These are phyloP conservation scores for Euphonia xanthogaster DNA, from an alignment of 2,797 vertebrate species.

Conservation along the genomic window DNA sequence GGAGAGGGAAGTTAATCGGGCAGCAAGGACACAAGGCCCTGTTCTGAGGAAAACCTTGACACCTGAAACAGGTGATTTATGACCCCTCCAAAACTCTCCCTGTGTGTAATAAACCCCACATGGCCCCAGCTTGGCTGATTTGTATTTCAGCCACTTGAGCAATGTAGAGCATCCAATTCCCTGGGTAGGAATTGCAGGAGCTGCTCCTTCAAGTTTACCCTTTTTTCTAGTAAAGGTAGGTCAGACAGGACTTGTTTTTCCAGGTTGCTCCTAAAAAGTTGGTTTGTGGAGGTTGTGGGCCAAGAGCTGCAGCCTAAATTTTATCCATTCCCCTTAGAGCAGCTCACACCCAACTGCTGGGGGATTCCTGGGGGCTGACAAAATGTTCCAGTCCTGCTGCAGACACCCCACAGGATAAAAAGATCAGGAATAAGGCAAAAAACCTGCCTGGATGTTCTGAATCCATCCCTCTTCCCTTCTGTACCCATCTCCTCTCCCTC, in stretches of 20 bases:
- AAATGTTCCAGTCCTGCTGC: not conserved
- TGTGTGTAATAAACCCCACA: constrained; percentile 14
- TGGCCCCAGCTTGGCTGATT: not conserved
- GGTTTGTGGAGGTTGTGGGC: not conserved
- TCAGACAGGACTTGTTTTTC: not conserved
- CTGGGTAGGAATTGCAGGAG: not conserved
- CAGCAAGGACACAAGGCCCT: constrained; percentile 25
- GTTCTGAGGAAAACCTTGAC: constrained; percentile 32
- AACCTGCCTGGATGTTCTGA: not conserved
- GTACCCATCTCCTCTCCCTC: not conserved
- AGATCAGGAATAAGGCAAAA: not conserved
- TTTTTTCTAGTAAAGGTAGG: not conserved
- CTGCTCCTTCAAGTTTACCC: not conserved
- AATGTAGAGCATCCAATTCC: not conserved
- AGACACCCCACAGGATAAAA: not conserved
- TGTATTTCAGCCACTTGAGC: constrained; percentile 8
- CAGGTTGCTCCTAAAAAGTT: not conserved
- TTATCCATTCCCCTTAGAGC: not conserved
- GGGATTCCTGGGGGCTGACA: not conserved
- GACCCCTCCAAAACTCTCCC: constrained; percentile 15
- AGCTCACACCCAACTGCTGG: not conserved
- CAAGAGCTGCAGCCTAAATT: not conserved
- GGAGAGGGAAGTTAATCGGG: not conserved
- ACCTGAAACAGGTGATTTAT: constrained; percentile 48
- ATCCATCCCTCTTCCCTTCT: not conserved